A percentile compares a stretch with the other conserved stretches of the same genome.
Evolutionary conservation across 2,797 vertebrate genomes (phyloP).

Genomic region (Enteromius unitaeniatus): DNA sequence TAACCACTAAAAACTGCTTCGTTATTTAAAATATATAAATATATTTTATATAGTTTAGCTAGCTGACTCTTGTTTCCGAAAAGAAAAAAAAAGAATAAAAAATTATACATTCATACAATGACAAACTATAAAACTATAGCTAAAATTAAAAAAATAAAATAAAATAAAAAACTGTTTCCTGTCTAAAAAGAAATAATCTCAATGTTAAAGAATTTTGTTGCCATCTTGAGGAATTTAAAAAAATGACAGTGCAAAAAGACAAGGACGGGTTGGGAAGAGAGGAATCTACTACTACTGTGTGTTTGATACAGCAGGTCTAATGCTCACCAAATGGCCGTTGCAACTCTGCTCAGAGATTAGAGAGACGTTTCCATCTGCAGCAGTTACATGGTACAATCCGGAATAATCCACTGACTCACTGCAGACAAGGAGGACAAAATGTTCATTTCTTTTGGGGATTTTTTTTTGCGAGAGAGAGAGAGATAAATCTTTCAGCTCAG

Average conservation of each 20-base stretch:
- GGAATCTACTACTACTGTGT: not conserved
- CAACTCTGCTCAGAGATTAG: constrained; percentile 1
- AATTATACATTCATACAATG: not conserved
- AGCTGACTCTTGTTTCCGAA: too few relatives aligned
- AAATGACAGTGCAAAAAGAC: not conserved
- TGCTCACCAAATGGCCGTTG: constrained; percentile 9
- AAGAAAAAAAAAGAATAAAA: not conserved
- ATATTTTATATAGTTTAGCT: not conserved
- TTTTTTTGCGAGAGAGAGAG: constrained; percentile 7
- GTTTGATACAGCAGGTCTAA: not conserved
- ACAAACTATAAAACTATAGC: not conserved
- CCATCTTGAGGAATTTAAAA: constrained; percentile 33
- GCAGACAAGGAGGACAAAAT: not conserved
- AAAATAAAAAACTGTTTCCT: not conserved
- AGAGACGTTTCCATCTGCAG: constrained; percentile 11
- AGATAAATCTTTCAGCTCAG: too few relatives aligned
- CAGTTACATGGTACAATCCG: constrained; percentile 53
- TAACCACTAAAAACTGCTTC: too few relatives aligned
- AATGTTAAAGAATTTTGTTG: constrained; percentile 1
- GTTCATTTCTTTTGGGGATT: constrained; percentile 19
- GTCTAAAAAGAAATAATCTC: not conserved
- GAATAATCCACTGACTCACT: constrained; percentile 50
- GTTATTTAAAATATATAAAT: too few relatives aligned
- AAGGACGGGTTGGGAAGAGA: not conserved
- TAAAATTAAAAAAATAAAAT: not conserved